These are phyloP conservation scores for Corythaeola cristata DNA, from an alignment of 2,113 vertebrate species.

Conservation along the genomic window DNA sequence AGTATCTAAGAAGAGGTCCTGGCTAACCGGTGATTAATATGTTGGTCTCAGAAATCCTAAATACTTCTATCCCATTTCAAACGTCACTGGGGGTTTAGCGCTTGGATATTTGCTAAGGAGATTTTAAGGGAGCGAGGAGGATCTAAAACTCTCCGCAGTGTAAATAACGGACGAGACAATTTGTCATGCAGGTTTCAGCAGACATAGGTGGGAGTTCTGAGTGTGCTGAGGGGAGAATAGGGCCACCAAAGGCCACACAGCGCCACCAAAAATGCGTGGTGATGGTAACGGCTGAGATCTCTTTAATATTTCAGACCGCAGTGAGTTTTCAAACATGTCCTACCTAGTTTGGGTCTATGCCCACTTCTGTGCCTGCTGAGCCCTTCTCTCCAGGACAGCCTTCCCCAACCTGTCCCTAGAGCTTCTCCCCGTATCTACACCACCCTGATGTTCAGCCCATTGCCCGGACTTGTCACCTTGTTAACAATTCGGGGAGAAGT, in stretches of 20 bases:
- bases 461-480: background rate
- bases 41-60: background rate
- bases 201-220: background rate
- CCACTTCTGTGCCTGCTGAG: background rate
- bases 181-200: background rate
- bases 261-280: background rate
- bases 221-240: background rate
- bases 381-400: no score
- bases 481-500: background rate
- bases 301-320: background rate
- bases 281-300: background rate
- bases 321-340: background rate
- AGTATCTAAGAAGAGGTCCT: background rate
- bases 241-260: background rate
- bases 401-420: background rate
- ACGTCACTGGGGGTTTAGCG: background rate
- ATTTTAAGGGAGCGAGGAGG: background rate
- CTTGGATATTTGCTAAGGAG: constrained; percentile 32
- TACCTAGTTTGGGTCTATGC: background rate
- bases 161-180: background rate
- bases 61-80: background rate
- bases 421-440: background rate
- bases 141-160: constrained; percentile 6
- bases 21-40: background rate
- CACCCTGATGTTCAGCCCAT: background rate